Base-by-base conservation (phyloP, 1,140 invertebrate genomes). In the Aphaenogaster ashmeadi region DNA sequence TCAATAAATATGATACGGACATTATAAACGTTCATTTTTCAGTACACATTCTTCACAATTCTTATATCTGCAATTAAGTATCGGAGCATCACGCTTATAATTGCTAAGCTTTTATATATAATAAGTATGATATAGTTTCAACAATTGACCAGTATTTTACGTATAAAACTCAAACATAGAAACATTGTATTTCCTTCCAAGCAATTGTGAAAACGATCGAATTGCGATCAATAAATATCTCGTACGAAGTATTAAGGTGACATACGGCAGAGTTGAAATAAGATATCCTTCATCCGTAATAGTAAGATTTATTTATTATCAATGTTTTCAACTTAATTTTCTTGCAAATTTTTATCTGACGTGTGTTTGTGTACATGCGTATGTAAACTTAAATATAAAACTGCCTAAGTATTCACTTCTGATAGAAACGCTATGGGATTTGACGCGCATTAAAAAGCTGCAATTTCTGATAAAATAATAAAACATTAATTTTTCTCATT, bases 271-370 rank as follows among this genome's bases (percentile, higher is more conserved):
- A 27, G 9, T 13, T 52, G n/a, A 71, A 71, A 47, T 83, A 60
- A 83, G 60, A 36, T 33, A 58, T 47, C 64, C 36, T 44, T 6
- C n/a, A 38, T 75, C 8, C 41, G 44, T 60, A 41, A 67, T 27
- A 79, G 27, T 66, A 52, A 56, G 36, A 80, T 74, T 83, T 83
- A 83, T 83, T 81, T 44, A 83, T 83, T 72, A 72, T 74, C 11
- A 41, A 47, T n/a, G 8, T 60, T 54, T 71, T 13, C 4, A 72
- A 83, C 0, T 33, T 38, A 58, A 9, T 74, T 47, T 58, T 21
- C 2, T 52, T 38, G 60, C 27, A 64, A 64, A 66, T 50, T 74
- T 27, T 72, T 54, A 4, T 56, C n/a, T n/a, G 6, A 6, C 13
- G 27, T 84, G 36, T 69, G 18, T 21, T 9, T 36, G 27, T 60